Conservation (phyloP, 1,140 invertebrate genomes). For the Brachionus calyciflorus region DNA sequence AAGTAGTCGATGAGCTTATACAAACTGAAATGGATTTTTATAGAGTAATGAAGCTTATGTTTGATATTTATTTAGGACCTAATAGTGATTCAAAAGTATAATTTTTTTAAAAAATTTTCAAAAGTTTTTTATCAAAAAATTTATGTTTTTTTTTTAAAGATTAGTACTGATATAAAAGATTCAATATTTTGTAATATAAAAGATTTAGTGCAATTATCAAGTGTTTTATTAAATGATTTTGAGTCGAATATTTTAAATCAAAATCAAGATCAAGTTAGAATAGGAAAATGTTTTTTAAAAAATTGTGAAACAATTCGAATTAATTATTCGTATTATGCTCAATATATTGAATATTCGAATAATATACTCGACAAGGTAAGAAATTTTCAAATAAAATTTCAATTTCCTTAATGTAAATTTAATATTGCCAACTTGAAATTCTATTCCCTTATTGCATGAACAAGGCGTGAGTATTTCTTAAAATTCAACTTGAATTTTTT, state of each 20-base stretch:
- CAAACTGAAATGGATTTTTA: slow-evolving; percentile 47
- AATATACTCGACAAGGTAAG: slow-evolving; percentile 22
- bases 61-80: slow-evolving; percentile 20
- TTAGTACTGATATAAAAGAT: slow-evolving; percentile 13
- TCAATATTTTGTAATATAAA: slow-evolving; percentile 42
- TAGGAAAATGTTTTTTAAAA: slow-evolving; percentile 31
- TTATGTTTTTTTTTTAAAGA: background rate
- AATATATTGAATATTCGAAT: slow-evolving; percentile 37
- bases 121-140: too few relatives aligned
- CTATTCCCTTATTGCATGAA: too few relatives aligned
- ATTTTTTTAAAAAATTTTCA: too few relatives aligned
- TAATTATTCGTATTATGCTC: slow-evolving; percentile 33
- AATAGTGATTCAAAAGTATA: background rate
- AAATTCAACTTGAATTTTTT: too few relatives aligned
- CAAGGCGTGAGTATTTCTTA: too few relatives aligned
- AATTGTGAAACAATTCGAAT: slow-evolving; percentile 14
- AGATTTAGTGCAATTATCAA: slow-evolving; percentile 18
- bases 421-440: too few relatives aligned
- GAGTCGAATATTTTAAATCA: slow-evolving; percentile 37
- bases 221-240: slow-evolving; percentile 25
- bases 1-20: slow-evolving; percentile 39
- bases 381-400: too few relatives aligned
- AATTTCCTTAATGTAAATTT: too few relatives aligned
- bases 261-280: background rate
- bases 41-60: slow-evolving; percentile 19